phyloP scores from a whole-genome alignment of 2,888 invertebrate species.

The Marasmarcha lunaedactyla region DNA sequence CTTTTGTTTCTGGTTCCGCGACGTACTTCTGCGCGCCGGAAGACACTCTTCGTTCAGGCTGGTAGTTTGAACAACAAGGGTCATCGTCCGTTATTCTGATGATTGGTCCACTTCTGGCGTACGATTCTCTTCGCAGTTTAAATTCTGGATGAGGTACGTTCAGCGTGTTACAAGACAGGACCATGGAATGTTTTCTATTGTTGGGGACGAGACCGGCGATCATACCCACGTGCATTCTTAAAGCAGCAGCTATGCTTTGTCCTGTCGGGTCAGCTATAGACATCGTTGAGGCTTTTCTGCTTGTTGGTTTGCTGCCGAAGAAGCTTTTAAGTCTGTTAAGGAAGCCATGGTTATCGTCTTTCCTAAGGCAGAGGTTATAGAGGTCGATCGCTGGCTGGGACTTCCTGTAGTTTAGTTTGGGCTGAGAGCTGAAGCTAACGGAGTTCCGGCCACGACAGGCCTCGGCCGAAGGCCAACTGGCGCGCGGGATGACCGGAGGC shows the following conservation, averaged over 20 bases:
- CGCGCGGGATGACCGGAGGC: conserved; percentile 80
- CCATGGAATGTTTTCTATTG: conserved; percentile 69
- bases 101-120: conserved; percentile 73
- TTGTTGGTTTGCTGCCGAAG: conserved; percentile 74
- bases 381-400: conserved; percentile 71
- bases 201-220: conserved; percentile 78
- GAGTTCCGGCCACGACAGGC: conserved; percentile 71
- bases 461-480: conserved; percentile 83
- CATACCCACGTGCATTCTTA: conserved; percentile 80
- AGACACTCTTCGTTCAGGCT: conserved; percentile 29
- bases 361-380: conserved; percentile 68
- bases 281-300: conserved; percentile 76
- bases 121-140: conserved; percentile 58
- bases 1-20: conserved; percentile 72
- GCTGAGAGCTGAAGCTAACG: conserved; percentile 75
- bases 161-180: conserved; percentile 72
- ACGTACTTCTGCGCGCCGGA: conserved; percentile 44
- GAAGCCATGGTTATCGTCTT: conserved; percentile 65
- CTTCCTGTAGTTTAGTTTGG: conserved; percentile 70
- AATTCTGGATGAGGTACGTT: conserved; percentile 57
- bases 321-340: conserved; percentile 69
- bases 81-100: conserved; percentile 68
- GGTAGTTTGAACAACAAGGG: conserved; percentile 45
- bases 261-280: conserved; percentile 71
- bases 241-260: conserved; percentile 75